phyloP scores from a whole-genome alignment of 2,888 invertebrate species.

The Noctua pronuba region DNA sequence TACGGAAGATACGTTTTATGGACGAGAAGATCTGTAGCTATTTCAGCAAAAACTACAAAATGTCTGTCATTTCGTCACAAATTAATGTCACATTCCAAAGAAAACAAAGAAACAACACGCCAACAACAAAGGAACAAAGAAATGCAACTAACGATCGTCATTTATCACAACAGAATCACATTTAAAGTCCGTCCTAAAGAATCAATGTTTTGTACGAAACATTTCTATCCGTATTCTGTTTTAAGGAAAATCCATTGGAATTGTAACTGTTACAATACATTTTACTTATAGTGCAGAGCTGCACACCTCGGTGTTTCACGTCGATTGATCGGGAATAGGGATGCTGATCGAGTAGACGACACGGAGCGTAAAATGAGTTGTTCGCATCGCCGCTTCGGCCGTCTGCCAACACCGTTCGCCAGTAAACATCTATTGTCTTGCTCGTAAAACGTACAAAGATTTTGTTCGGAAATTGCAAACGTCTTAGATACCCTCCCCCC shows the following conservation, averaged over 20 bases:
- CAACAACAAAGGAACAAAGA: conserved; percentile 67
- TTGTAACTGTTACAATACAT: conserved; percentile 66
- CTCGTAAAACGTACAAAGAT: conserved; percentile 85
- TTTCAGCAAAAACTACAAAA: conserved; percentile 30
- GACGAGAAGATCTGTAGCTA: conserved; percentile 12
- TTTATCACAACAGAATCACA: conserved; percentile 69
- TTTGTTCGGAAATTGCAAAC: conserved; percentile 86
- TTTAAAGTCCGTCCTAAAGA: conserved; percentile 67
- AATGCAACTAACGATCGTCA: conserved; percentile 68
- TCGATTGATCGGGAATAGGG: conserved; percentile 80
- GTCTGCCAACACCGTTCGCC: conserved; percentile 82
- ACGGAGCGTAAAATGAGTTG: conserved; percentile 88
- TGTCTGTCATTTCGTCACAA: conserved; percentile 54
- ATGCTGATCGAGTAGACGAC: conserved; percentile 80
- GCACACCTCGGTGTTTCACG: conserved; percentile 71
- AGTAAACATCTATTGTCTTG: conserved; percentile 86
- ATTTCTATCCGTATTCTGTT: conserved; percentile 67
- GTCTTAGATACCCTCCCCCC: conserved; percentile 77
- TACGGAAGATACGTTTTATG: background rate
- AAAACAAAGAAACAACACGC: conserved; percentile 54
- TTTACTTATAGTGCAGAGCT: conserved; percentile 70
- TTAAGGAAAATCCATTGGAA: conserved; percentile 65
- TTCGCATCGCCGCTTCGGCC: conserved; percentile 85
- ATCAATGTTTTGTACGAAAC: conserved; percentile 66
- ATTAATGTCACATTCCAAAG: conserved; percentile 60